Evolutionary conservation across 2,797 vertebrate species (phyloP).

Genomic region (Pangasius macronema): DNA sequence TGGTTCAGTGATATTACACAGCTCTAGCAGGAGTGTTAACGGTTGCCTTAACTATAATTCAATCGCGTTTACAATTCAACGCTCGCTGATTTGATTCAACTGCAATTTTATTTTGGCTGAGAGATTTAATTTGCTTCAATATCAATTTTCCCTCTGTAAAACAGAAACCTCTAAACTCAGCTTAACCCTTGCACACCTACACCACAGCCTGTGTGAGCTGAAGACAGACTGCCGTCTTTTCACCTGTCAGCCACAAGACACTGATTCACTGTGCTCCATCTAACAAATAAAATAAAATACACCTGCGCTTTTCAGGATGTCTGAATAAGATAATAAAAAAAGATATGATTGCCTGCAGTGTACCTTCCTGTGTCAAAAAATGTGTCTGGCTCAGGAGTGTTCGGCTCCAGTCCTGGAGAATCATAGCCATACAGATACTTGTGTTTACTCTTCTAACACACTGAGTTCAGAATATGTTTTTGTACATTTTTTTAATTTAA

Average conservation of each 20-base stretch:
- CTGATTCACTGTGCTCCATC: background rate
- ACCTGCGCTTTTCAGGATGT: background rate
- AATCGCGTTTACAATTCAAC: constrained; percentile 13
- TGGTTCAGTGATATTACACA: background rate
- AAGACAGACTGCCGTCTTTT: background rate
- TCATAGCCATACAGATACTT: background rate
- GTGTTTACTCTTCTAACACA: background rate
- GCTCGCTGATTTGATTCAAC: constrained; percentile 14
- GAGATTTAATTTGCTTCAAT: constrained; percentile 26
- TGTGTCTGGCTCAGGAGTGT: background rate
- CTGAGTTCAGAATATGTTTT: background rate
- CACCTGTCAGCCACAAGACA: constrained; percentile 10
- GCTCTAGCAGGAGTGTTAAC: constrained; percentile 14
- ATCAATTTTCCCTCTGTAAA: background rate
- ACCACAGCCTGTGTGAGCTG: background rate
- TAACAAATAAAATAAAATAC: constrained; percentile 13
- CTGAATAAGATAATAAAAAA: background rate
- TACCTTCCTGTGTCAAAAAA: background rate
- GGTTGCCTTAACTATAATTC: constrained; percentile 15
- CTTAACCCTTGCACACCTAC: constrained; percentile 23
- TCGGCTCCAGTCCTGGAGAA: background rate
- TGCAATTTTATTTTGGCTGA: constrained; percentile 29
- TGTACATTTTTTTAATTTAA: background rate
- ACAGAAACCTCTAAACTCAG: background rate
- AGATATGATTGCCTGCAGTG: background rate